Conservation (phyloP, 2,113 vertebrate species). For the Trinectes maculatus region DNA sequence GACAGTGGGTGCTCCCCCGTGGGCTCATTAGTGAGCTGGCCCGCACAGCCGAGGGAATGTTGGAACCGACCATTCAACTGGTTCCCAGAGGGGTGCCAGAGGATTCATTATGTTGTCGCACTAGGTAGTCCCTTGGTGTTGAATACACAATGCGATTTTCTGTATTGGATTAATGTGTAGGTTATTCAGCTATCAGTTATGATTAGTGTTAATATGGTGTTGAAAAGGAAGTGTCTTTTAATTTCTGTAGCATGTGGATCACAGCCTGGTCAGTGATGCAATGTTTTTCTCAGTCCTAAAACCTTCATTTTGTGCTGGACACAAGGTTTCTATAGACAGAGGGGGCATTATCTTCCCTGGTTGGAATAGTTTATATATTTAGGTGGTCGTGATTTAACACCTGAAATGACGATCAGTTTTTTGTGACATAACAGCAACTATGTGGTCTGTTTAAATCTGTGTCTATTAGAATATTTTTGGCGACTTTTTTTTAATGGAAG, state of each 20-base stretch:
- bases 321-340: not conserved
- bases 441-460: not conserved
- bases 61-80: constrained; percentile 71
- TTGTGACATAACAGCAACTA: not conserved
- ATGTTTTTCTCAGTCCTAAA: not conserved
- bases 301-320: not conserved
- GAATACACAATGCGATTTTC: constrained; percentile 57
- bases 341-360: not conserved
- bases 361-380: too few species aligned
- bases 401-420: not conserved
- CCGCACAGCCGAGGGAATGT: constrained; percentile 62
- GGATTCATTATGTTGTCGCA: constrained; percentile 61
- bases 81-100: constrained; percentile 72
- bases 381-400: not conserved
- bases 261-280: constrained; percentile 14
- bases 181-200: constrained; percentile 55
- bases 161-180: constrained; percentile 65
- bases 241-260: constrained; percentile 29
- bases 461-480: not conserved
- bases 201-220: constrained; percentile 47
- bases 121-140: constrained; percentile 49
- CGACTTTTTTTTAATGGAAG: not conserved
- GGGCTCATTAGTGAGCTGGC: constrained; percentile 79
- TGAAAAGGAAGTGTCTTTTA: constrained; percentile 20
- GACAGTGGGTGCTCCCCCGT: constrained; percentile 76